These are phyloP conservation scores for Escarpia spicata DNA, from an alignment of 2,888 invertebrate genomes.

Conservation along the genomic window DNA sequence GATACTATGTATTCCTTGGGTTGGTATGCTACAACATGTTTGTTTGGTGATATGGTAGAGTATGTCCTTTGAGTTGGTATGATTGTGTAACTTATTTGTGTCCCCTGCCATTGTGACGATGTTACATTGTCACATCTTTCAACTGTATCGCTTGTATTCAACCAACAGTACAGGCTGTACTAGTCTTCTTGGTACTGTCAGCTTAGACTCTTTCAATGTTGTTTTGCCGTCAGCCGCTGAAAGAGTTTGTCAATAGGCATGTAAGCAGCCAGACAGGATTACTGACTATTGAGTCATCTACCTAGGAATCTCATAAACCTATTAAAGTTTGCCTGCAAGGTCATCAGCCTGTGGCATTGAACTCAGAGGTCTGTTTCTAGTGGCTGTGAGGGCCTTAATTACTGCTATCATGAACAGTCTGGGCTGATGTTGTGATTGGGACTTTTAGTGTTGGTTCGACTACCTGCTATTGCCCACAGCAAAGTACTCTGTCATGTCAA, in stretches of 20 bases:
- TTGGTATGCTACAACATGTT: not conserved
- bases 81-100: no score
- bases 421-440: not conserved
- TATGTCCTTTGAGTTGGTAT: not conserved
- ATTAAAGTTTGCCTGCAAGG: not conserved
- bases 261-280: not conserved
- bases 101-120: no score
- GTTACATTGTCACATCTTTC: not conserved
- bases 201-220: constrained; percentile 16
- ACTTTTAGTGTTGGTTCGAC: not conserved
- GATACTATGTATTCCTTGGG: not conserved
- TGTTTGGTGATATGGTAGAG: not conserved
- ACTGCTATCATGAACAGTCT: not conserved
- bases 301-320: not conserved
- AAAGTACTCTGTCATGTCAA: not conserved
- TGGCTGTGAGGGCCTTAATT: constrained; percentile 9
- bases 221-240: not conserved
- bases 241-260: not conserved
- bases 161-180: not conserved
- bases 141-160: not conserved
- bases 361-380: not conserved
- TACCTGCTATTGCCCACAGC: not conserved
- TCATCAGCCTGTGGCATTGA: not conserved
- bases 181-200: not conserved
- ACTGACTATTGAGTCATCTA: not conserved